These are phyloP conservation scores for Coturnix japonica DNA, from an alignment of 2,113 vertebrate species.

Conservation along the genomic window DNA sequence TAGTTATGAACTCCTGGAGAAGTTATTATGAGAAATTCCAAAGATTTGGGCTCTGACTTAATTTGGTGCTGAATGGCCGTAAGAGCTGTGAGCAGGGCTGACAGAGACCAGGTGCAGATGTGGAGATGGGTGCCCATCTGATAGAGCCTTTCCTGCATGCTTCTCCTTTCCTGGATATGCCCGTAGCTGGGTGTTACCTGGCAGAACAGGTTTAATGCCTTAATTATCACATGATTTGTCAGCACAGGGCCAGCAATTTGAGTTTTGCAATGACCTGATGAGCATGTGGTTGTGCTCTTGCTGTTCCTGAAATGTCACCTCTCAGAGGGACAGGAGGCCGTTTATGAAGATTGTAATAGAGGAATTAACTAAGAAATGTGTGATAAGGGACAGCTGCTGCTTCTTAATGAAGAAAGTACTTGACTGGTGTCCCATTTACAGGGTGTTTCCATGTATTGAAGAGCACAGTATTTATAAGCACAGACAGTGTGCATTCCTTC, in stretches of 20 bases:
- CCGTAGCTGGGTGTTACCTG: slow-evolving; percentile 6
- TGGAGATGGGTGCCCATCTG: background rate
- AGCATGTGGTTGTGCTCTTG: background rate
- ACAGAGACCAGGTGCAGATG: accelerated
- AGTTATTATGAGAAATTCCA: accelerated
- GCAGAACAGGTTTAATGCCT: background rate
- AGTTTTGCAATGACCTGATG: background rate
- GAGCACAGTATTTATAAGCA: background rate
- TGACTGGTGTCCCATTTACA: background rate
- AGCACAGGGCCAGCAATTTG: background rate
- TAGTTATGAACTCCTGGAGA: background rate
- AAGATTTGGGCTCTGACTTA: background rate
- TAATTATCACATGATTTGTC: background rate
- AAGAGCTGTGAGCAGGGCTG: background rate
- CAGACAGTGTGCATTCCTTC: background rate
- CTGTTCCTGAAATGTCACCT: background rate
- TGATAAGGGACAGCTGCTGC: background rate
- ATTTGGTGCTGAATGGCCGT: background rate
- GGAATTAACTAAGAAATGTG: background rate
- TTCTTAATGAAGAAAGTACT: background rate
- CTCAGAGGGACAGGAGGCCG: background rate
- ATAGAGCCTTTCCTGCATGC: background rate
- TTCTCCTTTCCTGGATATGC: background rate
- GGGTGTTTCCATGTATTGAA: background rate
- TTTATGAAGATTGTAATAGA: background rate